A percentile compares a stretch with the other conserved stretches of the same genome.
Conservation (phyloP, 2,797 vertebrate species). For the Acropternis orthonyx region DNA sequence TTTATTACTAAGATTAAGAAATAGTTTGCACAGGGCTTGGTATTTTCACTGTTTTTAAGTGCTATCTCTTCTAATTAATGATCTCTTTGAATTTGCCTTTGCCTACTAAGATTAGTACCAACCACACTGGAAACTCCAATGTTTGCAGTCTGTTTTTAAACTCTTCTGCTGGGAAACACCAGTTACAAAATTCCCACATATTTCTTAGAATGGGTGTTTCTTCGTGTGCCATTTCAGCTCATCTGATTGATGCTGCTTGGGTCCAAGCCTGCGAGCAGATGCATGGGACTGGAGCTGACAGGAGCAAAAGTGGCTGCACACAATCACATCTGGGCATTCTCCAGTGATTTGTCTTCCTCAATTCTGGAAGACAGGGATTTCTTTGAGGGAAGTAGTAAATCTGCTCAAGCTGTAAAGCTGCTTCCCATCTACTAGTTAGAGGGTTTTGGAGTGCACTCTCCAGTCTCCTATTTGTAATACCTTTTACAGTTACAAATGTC, state of each 20-base stretch:
- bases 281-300: background rate
- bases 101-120: background rate
- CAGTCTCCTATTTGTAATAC: background rate
- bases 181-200: background rate
- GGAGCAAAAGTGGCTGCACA: background rate
- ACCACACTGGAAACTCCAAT: background rate
- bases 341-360: background rate
- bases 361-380: slow-evolving; percentile 14
- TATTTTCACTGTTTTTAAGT: slow-evolving; percentile 41
- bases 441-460: background rate
- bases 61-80: slow-evolving; percentile 22
- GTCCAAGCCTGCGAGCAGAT: slow-evolving; percentile 11
- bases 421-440: background rate
- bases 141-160: background rate
- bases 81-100: slow-evolving; percentile 14
- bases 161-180: background rate
- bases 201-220: background rate
- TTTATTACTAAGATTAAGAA: slow-evolving; percentile 42
- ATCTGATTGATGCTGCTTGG: slow-evolving; percentile 13
- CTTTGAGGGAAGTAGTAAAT: background rate
- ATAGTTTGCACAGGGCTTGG: background rate
- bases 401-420: background rate
- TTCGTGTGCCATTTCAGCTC: background rate
- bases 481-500: slow-evolving; percentile 13
- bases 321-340: slow-evolving; percentile 13